Percentiles rank a stretch among this genome's conserved stretches.
Conservation (phyloP, 2,113 vertebrate genomes). For the Crypturellus undulatus region DNA sequence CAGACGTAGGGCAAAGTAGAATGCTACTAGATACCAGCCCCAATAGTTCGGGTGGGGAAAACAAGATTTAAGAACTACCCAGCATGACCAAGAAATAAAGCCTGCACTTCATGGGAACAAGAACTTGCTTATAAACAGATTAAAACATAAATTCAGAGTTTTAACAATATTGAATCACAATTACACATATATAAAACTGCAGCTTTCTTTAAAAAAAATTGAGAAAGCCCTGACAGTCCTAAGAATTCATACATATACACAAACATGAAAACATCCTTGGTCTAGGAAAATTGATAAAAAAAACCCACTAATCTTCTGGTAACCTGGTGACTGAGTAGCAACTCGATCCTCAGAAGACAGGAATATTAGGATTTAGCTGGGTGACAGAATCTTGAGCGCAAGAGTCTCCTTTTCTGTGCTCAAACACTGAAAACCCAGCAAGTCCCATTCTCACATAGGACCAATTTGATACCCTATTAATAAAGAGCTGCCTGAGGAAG, state of each 20-base stretch:
- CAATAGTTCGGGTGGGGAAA: neutral
- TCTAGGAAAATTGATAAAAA: neutral
- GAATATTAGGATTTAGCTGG: neutral
- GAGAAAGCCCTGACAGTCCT: neutral
- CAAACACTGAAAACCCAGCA: neutral
- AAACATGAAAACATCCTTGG: neutral
- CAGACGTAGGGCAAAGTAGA: neutral
- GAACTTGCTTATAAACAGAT: neutral
- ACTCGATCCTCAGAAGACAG: neutral
- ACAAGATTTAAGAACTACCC: neutral
- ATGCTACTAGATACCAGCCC: accelerated
- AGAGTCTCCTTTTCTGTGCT: neutral
- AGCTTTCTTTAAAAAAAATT: neutral
- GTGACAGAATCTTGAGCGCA: neutral
- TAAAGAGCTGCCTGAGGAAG: neutral
- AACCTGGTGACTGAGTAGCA: neutral
- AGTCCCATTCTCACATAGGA: neutral
- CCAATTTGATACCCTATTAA: neutral
- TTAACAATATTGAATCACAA: neutral
- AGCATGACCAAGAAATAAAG: neutral
- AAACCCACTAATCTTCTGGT: neutral
- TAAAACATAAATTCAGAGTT: neutral
- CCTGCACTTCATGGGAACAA: neutral
- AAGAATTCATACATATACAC: neutral
- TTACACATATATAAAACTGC: neutral